Base-by-base conservation (phyloP, 2,888 invertebrate genomes). In the Dynastes tityus region DNA sequence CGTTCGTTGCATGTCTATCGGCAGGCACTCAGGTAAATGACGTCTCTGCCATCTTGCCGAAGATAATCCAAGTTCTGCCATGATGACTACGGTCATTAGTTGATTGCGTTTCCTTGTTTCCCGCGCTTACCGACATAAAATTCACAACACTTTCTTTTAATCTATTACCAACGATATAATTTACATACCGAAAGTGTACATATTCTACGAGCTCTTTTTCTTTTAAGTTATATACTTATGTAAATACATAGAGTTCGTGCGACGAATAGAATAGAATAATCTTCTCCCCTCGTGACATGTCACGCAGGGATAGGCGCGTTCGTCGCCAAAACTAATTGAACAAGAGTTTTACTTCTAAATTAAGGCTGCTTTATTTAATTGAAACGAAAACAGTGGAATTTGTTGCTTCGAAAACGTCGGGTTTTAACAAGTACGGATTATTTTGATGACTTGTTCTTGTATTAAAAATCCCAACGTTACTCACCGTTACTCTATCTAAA, bases 1-100 rank as follows among this genome's bases (percentile, higher is more conserved):
- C 82, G 84, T 83, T 84, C 84, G 84, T 87, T 85, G 87, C 86
- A 87, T 87, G 86, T 86, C 85, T 85, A 84, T 85, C 83, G 83
- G 83, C 83, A 85, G 83, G 84, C 86, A 87, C 86, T 87, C 85
- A 86, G 85, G 85, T 86, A 87, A 87, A 87, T 86, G 85, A 84
- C 85, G 82, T 84, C 82, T 82, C 82, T 80, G 78, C 83, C 85
- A 84, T 86, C 85, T 86, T 85, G 84, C 84, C 82, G 82, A 83
- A 82, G 83, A 81, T 82, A 82, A 80, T 82, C 79, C 79, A 83
- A 81, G 80, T 82, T 82, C 80, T 80, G 79, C 80, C 80, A 81
- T 80, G 81, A 81, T 80, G 81, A 82, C 82, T 84, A 40, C 55
- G 61, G 73, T 74, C 84, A 84, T 84, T 84, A 84, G 84, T 79